phyloP scores from a whole-genome alignment of 2,888 invertebrate genomes.

The Epinotia demarniana region DNA sequence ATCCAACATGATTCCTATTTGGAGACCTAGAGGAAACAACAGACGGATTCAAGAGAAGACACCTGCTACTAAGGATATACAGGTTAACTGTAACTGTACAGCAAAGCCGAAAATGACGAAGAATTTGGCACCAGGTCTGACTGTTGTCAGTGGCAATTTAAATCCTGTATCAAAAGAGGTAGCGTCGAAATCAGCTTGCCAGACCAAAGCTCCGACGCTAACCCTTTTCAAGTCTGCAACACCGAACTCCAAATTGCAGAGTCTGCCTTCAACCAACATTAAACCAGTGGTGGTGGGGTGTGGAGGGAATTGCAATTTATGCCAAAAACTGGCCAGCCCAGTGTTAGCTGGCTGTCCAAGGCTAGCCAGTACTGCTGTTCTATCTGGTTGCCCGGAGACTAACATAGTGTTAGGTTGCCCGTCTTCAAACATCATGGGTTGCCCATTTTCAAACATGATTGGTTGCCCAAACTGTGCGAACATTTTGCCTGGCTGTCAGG shows the following conservation, averaged over 20 bases:
- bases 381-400: conserved; percentile 16
- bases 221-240: neutral
- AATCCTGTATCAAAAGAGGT: neutral
- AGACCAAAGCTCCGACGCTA: neutral
- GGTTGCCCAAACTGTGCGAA: conserved; percentile 8
- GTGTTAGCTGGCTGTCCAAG: conserved; percentile 26
- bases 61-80: neutral
- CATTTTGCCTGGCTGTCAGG: conserved; percentile 43
- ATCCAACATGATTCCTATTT: conserved; percentile 50
- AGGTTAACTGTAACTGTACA: neutral
- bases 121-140: neutral
- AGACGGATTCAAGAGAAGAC: neutral
- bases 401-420: conserved; percentile 10
- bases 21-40: conserved; percentile 44
- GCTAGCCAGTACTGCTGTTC: neutral
- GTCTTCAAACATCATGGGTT: neutral
- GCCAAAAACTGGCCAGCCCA: conserved; percentile 24
- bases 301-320: conserved; percentile 28
- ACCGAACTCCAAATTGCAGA: neutral
- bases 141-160: neutral
- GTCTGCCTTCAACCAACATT: conserved; percentile 6
- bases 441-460: neutral
- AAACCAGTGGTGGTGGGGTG: conserved; percentile 22
- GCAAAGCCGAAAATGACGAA: neutral
- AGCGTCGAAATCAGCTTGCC: neutral